These are phyloP conservation scores for Calliopum simillimum DNA, from an alignment of 2,888 invertebrate genomes.

Conservation along the genomic window DNA sequence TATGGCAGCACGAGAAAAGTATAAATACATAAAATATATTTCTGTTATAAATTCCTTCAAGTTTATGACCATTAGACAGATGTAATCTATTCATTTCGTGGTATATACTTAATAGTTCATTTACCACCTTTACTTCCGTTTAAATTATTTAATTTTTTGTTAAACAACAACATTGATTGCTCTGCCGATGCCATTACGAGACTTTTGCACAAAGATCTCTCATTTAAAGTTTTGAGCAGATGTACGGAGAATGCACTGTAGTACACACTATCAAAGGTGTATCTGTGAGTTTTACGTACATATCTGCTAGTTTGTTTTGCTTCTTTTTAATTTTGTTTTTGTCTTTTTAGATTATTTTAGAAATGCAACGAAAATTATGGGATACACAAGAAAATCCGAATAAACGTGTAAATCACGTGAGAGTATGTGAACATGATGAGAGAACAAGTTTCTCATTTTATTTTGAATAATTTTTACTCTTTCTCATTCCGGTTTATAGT, in stretches of 20 bases:
- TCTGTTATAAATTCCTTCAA: no score
- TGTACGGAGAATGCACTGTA: conserved; percentile 36
- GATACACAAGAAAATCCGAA: background rate
- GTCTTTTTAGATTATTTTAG: conserved; percentile 28
- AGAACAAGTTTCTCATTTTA: no score
- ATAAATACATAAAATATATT: no score
- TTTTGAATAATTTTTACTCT: no score
- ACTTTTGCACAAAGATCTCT: no score
- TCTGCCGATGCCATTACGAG: no score
- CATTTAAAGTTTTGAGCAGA: conserved; percentile 35
- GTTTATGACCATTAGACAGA: no score
- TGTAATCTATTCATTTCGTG: no score
- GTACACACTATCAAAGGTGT: conserved; percentile 1
- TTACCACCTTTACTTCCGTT: conserved; percentile 24
- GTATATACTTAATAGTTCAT: conserved; percentile 10
- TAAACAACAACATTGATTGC: conserved; percentile 10
- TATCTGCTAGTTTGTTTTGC: conserved; percentile 50
- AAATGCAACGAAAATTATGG: background rate
- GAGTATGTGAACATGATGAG: conserved; percentile 10
- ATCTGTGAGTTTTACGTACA: background rate
- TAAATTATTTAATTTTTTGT: conserved; percentile 22
- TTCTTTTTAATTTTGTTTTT: conserved; percentile 51
- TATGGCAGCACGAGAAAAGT: no score
- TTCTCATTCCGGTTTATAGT: no score
- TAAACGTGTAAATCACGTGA: conserved; percentile 9